These are phyloP conservation scores for Eilema sororculum DNA, from an alignment of 2,888 invertebrate genomes.

Conservation along the genomic window DNA sequence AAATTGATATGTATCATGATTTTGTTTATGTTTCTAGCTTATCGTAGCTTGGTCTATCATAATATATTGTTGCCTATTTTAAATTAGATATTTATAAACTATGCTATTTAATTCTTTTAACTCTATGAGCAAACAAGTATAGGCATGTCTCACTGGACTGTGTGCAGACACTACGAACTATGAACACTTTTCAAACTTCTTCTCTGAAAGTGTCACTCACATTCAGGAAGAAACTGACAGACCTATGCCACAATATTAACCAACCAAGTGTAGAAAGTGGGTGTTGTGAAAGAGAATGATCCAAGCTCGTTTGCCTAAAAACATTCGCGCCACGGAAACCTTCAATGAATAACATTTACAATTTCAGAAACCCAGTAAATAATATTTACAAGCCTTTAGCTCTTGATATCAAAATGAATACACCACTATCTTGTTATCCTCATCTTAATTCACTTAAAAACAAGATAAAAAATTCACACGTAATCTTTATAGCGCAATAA, in stretches of 20 bases:
- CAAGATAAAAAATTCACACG: conserved; percentile 22
- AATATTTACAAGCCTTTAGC: background rate
- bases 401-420: background rate
- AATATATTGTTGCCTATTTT: too few species aligned
- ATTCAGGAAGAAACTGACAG: background rate
- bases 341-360: background rate
- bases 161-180: background rate
- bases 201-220: background rate
- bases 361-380: too few species aligned
- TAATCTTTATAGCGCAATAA: conserved; percentile 48
- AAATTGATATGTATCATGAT: background rate
- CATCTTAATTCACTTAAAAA: conserved; percentile 24
- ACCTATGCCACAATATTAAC: background rate
- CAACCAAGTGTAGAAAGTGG: background rate
- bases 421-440: background rate
- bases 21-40: background rate
- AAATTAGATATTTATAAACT: too few species aligned
- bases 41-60: background rate
- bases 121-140: background rate
- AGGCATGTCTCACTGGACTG: background rate
- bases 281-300: background rate
- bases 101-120: too few species aligned
- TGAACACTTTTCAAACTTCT: background rate
- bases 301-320: background rate
- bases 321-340: background rate